Evolutionary conservation across 2,113 vertebrate species (phyloP).

Genomic region (Apus apus): DNA sequence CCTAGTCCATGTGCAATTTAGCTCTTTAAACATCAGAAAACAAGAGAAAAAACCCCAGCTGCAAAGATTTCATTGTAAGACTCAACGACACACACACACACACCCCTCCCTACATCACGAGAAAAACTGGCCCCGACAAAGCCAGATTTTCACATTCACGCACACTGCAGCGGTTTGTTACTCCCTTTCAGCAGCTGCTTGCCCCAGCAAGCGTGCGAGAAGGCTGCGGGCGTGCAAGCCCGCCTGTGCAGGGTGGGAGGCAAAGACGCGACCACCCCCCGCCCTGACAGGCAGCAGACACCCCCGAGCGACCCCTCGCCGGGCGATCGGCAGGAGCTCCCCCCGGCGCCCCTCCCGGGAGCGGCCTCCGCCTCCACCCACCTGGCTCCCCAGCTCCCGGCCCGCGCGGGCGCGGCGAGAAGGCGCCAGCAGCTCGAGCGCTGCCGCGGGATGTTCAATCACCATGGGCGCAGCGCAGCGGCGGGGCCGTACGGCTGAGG

Average conservation of each 20-base stretch:
- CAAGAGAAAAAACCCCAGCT: background rate
- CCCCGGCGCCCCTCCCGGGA: no score
- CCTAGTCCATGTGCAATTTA: background rate
- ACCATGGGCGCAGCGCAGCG: background rate
- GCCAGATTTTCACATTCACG: background rate
- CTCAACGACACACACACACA: background rate
- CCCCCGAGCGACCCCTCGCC: background rate
- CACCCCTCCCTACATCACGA: background rate
- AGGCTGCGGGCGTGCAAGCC: no score
- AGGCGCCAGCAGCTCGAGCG: background rate
- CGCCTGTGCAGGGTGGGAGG: no score
- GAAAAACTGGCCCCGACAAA: background rate
- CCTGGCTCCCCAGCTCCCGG: background rate
- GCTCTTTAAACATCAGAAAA: slow-evolving; percentile 22
- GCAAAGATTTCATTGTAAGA: background rate
- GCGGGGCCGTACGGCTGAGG: background rate
- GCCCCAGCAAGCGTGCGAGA: no score
- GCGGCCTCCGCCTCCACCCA: background rate
- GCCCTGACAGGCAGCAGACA: no score
- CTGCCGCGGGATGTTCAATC: background rate
- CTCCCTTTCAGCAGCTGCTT: background rate
- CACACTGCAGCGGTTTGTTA: background rate
- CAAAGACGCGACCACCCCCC: no score
- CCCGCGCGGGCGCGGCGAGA: background rate
- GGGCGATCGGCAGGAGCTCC: no score